These are phyloP conservation scores for Allobates femoralis DNA, from an alignment of 2,797 vertebrate species.

Conservation along the genomic window DNA sequence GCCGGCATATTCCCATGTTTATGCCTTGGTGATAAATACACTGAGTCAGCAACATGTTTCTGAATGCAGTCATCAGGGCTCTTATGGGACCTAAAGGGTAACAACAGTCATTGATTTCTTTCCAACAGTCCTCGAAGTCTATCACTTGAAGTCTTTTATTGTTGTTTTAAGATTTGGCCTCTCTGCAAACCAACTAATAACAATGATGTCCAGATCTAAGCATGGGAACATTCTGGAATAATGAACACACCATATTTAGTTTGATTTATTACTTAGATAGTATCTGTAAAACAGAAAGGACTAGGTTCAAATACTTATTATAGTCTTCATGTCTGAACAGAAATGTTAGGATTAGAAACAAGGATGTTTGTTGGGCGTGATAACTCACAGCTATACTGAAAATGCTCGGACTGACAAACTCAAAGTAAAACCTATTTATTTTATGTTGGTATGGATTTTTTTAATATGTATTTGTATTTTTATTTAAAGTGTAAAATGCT, in stretches of 20 bases:
- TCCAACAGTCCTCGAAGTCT: conserved; percentile 52
- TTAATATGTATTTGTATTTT: background rate
- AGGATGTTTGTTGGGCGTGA: conserved; percentile 28
- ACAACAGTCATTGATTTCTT: conserved; percentile 53
- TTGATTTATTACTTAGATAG: conserved; percentile 50
- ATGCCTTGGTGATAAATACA: conserved; percentile 39
- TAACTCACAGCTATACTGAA: background rate
- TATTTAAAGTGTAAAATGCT: background rate
- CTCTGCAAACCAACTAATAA: conserved; percentile 34
- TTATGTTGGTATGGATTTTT: background rate
- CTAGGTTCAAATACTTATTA: conserved; percentile 8
- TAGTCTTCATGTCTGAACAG: conserved; percentile 47
- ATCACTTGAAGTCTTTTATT: conserved; percentile 61
- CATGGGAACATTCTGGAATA: conserved; percentile 48
- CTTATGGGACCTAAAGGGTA: conserved; percentile 55
- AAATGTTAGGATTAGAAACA: conserved; percentile 56
- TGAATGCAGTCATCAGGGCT: conserved; percentile 38
- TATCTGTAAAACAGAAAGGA: conserved; percentile 52
- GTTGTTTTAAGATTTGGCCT: conserved; percentile 57
- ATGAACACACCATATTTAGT: conserved; percentile 22
- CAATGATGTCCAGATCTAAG: conserved; percentile 54
- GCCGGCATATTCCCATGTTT: conserved; percentile 27
- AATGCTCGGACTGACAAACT: background rate
- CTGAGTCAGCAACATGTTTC: conserved; percentile 30
- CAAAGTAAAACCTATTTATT: background rate